phyloP scores from a whole-genome alignment of 2,113 vertebrate species.

The Hemiscyllium ocellatum region DNA sequence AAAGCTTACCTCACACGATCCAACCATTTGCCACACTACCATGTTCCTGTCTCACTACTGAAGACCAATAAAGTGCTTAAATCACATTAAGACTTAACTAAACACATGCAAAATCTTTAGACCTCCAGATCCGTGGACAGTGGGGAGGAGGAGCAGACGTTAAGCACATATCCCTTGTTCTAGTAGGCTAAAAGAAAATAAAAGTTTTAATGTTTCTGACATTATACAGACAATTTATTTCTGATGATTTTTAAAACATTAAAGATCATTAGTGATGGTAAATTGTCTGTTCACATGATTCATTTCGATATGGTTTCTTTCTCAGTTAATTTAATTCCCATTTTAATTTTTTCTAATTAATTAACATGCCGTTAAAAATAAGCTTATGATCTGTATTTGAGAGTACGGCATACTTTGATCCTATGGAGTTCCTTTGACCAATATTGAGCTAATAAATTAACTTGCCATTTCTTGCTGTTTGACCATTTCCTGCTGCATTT shows the following conservation, averaged over 20 bases:
- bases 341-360: slow-evolving; percentile 32
- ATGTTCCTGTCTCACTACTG: background rate
- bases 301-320: slow-evolving; percentile 26
- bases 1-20: background rate
- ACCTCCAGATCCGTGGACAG: background rate
- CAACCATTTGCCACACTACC: background rate
- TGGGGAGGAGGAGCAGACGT: background rate
- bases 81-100: background rate
- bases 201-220: slow-evolving; percentile 32
- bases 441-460: background rate
- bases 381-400: slow-evolving; percentile 31
- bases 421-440: background rate
- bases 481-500: background rate
- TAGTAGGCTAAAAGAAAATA: background rate
- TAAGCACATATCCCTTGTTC: slow-evolving; percentile 2
- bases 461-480: background rate
- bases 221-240: slow-evolving; percentile 37
- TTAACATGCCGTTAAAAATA: slow-evolving; percentile 31
- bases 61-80: background rate
- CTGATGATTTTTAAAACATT: slow-evolving; percentile 31
- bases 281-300: slow-evolving; percentile 37
- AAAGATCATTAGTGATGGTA: slow-evolving; percentile 21
- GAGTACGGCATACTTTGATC: background rate
- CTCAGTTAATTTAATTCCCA: slow-evolving; percentile 27
- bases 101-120: background rate